Base-by-base conservation (phyloP, 2,113 vertebrate genomes). In the Gadus macrocephalus region DNA sequence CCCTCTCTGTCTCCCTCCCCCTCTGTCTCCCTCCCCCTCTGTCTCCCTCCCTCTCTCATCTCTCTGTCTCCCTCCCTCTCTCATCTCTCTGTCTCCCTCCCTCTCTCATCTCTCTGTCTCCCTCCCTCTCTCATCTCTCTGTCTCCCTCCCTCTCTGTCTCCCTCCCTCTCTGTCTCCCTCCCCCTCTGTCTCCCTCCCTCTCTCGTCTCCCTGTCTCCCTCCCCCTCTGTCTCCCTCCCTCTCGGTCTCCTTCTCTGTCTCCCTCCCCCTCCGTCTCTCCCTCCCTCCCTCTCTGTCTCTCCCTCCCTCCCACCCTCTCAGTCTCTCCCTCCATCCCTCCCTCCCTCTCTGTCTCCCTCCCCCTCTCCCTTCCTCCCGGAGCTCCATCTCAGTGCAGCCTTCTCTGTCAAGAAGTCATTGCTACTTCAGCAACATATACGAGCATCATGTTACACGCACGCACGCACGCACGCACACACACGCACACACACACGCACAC, bases 341-440 rank as follows among this genome's bases (percentile, higher is more conserved):
- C 53, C n/a, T 55, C 31, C 31, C 42, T 22, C 1, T 20, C 64
- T 66, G 19, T 20, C 64, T 59, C 27, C 27, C 17, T 68, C 53
- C 31, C 58, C 15, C 65, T 12, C 62, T 42, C 15, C 38, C 9
- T 7, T 59, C 19, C 60, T 16, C 59, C 15, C 31, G 3, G 9
- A 38, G 19, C 35, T 19, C 31, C 35, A 11, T 22, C 35, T 70
- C 6, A 15, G 9, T 53, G 68, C n/a, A 53, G 20, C 49, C 49
- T 58, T 64, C 49, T 31, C 58, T 64, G 62, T 64, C 55, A 28
- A 64, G 49, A 56, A 64, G 12, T 49, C 0, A 62, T 69, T 62
- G 60, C 58, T 27, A 62, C 49, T n/a, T 11, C 49, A 31, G 70
- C 49, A 65, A 71, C 22, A 64, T 28, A 31, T n/a, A 28, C 62